A percentile compares a stretch with the other conserved stretches of the same genome.
These are phyloP conservation scores for Seira ritae DNA, from an alignment of 2,888 invertebrate species.

Conservation along the genomic window DNA sequence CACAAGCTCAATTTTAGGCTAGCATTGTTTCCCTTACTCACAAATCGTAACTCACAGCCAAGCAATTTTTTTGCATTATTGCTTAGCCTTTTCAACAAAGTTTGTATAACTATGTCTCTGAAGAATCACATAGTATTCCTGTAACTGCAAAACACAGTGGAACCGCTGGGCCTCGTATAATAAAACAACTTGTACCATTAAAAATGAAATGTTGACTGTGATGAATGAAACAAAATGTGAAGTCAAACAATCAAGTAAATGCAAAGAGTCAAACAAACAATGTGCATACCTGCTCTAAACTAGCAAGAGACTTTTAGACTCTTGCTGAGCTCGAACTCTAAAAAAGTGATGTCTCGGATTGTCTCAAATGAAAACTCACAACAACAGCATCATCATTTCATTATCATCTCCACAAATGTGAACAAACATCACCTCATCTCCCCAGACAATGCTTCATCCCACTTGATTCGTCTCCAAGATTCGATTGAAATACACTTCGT, in stretches of 20 bases:
- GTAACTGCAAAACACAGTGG: too few species aligned
- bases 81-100: too few species aligned
- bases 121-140: too few species aligned
- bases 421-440: background rate
- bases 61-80: too few species aligned
- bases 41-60: too few species aligned
- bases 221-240: background rate
- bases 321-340: constrained; percentile 2
- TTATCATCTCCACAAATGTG: too few species aligned
- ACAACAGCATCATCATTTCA: constrained; percentile 37
- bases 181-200: background rate
- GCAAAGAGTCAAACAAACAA: too few species aligned
- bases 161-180: background rate
- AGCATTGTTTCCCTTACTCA: too few species aligned
- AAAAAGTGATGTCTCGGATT: background rate
- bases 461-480: background rate
- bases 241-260: too few species aligned
- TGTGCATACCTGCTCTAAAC: background rate
- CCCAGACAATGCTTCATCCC: background rate
- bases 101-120: too few species aligned
- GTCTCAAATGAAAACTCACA: constrained; percentile 25
- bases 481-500: background rate
- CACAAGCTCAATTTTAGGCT: too few species aligned
- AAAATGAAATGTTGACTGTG: constrained; percentile 5
- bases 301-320: background rate